Percentiles rank a stretch among this genome's conserved stretches.
Evolutionary conservation across 2,888 invertebrate species (phyloP).

Genomic region (Stegana nigrithorax): DNA sequence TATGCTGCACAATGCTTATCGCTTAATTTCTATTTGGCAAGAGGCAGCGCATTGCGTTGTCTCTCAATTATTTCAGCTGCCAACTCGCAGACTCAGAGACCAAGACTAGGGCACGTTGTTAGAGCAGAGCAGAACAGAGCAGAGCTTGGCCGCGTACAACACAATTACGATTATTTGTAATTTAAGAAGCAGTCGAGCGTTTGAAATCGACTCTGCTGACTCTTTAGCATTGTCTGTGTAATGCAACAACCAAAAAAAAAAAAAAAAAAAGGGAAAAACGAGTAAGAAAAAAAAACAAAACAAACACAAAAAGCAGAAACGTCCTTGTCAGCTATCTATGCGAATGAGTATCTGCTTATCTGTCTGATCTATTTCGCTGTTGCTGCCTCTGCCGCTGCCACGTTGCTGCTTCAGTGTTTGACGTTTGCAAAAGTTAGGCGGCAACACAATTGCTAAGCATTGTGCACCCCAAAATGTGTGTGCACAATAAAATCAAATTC

Average conservation of each 20-base stretch:
- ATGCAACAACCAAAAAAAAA: too few relatives aligned
- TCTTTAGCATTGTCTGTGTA: constrained; percentile 36
- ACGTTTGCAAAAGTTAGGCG: too few relatives aligned
- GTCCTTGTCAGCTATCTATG: too few relatives aligned
- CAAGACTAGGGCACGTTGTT: constrained; percentile 15
- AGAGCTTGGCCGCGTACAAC: constrained; percentile 30
- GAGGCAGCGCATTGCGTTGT: constrained; percentile 49
- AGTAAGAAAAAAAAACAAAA: background rate
- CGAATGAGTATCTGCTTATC: background rate
- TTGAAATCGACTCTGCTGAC: constrained; percentile 52
- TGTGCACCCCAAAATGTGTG: too few relatives aligned
- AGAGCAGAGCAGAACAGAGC: background rate
- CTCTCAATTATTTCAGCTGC: constrained; percentile 67
- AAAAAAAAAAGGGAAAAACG: too few relatives aligned
- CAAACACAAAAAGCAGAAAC: too few relatives aligned
- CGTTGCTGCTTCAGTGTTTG: constrained; percentile 39
- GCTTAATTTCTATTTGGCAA: constrained; percentile 43
- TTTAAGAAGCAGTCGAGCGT: constrained; percentile 66
- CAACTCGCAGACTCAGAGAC: constrained; percentile 17
- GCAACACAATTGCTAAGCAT: too few relatives aligned
- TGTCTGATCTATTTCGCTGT: background rate
- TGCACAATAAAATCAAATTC: too few relatives aligned
- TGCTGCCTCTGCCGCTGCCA: constrained; percentile 21
- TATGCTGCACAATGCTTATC: constrained; percentile 36
- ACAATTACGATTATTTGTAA: constrained; percentile 66